Conservation (phyloP, 2,797 vertebrate species). For the Sylvilagus floridanus region DNA sequence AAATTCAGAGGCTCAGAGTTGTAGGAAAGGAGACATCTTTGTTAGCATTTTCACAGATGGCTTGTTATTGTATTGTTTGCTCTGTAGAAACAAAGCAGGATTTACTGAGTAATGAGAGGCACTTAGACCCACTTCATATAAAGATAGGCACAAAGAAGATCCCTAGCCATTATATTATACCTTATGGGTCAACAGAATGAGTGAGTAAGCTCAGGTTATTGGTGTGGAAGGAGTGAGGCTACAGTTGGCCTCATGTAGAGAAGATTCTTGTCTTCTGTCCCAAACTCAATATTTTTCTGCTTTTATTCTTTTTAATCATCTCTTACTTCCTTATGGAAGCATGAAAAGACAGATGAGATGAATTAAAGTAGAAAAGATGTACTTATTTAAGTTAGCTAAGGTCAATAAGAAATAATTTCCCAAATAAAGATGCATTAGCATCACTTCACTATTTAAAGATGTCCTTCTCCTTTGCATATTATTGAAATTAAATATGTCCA, state of each 20-base stretch:
- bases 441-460: neutral
- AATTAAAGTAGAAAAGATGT: constrained; percentile 31
- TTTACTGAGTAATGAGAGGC: neutral
- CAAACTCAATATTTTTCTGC: neutral
- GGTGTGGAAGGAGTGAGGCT: neutral
- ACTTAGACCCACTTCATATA: neutral
- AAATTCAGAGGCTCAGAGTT: neutral
- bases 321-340: neutral
- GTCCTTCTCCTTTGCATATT: neutral
- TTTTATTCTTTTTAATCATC: neutral
- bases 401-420: neutral
- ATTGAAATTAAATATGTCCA: neutral
- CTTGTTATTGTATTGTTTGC: neutral
- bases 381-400: neutral
- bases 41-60: neutral
- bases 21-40: neutral
- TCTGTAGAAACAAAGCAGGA: neutral
- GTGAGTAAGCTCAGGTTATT: neutral
- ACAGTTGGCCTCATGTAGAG: neutral
- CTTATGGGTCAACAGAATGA: neutral
- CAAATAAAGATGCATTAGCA: neutral
- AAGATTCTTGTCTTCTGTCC: neutral
- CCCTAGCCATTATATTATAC: neutral
- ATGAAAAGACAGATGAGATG: neutral
- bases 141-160: neutral